Base-by-base conservation (phyloP, 1,140 invertebrate species). In the Drosophila neocordata region DNA sequence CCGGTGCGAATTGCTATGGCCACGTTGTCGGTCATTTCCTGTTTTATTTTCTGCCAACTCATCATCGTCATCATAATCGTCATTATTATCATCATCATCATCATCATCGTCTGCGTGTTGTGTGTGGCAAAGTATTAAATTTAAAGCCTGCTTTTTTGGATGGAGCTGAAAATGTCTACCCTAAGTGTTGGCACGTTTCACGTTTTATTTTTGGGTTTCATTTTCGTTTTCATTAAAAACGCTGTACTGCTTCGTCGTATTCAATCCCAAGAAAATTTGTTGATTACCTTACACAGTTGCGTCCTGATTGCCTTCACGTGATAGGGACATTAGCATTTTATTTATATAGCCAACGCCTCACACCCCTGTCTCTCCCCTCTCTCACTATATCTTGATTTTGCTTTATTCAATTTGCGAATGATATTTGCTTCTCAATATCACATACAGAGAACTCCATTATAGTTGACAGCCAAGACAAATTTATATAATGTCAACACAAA, bases 381-480 rank as follows among this genome's bases (percentile, higher is more conserved):
- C 27, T 31, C 5, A 31, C 27, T 31, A 31, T 31, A 31, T 31
- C 6, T 7, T 31, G 27, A 8, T 48, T 11, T 9, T 48, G 41
- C 8, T 48, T 68, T 72, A 75, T 75, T 75, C 71, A 75, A 75
- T 75, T 75, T 74, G 31, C 5, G 41, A 67, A 63, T 69, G 81
- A 81, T 73, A 63, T 68, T 82, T 78, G 65, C 27, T 53, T 77
- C 55, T 78, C n/a, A 69, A 60, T 82, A 71, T 63, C 52, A 60
- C 57, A 52, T 34, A 63, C 70, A 71, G 55, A 44, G 41, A 48
- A 48, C 41, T 79, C 83, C 83, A 87, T 87, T 87, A 88, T 87
- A 77, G 79, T 83, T 87, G 83, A 88, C 78, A 88, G 70, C 63
- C 44, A 78, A 85, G 73, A 87, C 70, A 81, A 85, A 85, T 81